Evolutionary conservation across 2,888 invertebrate species (phyloP), one percentile per base, ranked within the genome.

Genomic region (Biston betularia): DNA sequence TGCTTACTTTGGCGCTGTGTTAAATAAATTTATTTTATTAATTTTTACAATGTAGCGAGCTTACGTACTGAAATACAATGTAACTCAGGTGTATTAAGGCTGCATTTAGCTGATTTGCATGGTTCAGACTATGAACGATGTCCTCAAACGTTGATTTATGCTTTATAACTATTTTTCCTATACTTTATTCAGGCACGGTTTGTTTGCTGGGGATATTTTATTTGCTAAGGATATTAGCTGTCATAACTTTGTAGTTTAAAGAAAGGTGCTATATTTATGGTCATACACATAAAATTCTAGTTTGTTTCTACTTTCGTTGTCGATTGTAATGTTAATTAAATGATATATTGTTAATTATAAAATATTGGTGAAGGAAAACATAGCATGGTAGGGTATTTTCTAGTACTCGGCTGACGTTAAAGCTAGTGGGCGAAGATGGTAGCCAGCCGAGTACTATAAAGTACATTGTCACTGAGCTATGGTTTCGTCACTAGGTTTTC

Each of bases 101-200:
- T 84, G 79, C 80, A 79, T 86, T 87, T 82, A 85, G 78, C 76
- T 77, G 82, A 87, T 86, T 85, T 84, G 82, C 81, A 78, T 75
- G 83, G 83, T 75, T 64, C 71, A 64, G 78, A 80, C 80, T 75
- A 72, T 77, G 75, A 79, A 75, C 61, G 75, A 80, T 71, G 70
- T 70, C 53, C 53, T 62, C 54, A 72, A 65, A 74, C 71, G 63
- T 72, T 79, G 77, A 81, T 79, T 81, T 80, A 78, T 75, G 71
- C 9, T 46, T 50, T 46, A 34, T n/a, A 10, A 10, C 12, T 57
- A 61, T 62, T 61, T 63, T 68, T 58, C 52, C 52, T 40, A 56
- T 46, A 14, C 40, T 59, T 49, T 46, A 45, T 38, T 15, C 50
- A 48, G n/a, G 10, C 34, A 38, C 10, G 34, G 48, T 52, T 61